phyloP scores from a whole-genome alignment of 2,888 invertebrate species.

The Hirtodrosophila trivittata region DNA sequence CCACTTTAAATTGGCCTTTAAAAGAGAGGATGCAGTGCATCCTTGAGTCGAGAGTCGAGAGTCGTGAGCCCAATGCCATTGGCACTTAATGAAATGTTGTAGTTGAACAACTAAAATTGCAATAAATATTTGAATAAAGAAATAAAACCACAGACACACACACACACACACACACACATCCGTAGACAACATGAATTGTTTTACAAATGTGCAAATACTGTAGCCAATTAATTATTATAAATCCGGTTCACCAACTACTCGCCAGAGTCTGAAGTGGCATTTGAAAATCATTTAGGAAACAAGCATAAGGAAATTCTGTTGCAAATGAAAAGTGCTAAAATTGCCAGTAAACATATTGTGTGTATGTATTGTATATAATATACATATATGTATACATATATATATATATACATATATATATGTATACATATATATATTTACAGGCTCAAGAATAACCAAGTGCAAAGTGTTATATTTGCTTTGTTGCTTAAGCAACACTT shows the following conservation, averaged over 20 bases:
- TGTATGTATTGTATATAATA: slow-evolving; percentile 13
- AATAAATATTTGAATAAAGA: slow-evolving; percentile 58
- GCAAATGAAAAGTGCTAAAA: slow-evolving; percentile 31
- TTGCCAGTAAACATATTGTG: slow-evolving; percentile 52
- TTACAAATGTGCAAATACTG: slow-evolving; percentile 64
- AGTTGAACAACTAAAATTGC: slow-evolving; percentile 46
- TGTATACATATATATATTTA: slow-evolving; percentile 14
- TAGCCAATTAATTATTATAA: slow-evolving; percentile 77
- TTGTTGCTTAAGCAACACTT: slow-evolving; percentile 63
- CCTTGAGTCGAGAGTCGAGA: too few relatives aligned
- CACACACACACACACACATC: slow-evolving; percentile 11
- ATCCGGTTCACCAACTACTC: slow-evolving; percentile 51
- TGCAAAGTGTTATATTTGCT: slow-evolving; percentile 69
- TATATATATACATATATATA: neutral
- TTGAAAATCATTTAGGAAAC: slow-evolving; percentile 57
- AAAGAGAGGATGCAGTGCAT: slow-evolving; percentile 13
- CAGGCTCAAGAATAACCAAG: slow-evolving; percentile 37
- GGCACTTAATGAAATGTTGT: slow-evolving; percentile 68
- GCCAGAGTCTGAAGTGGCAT: slow-evolving; percentile 46
- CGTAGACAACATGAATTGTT: slow-evolving; percentile 23
- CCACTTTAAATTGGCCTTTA: slow-evolving; percentile 8
- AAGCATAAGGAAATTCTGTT: slow-evolving; percentile 12
- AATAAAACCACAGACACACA: slow-evolving; percentile 27
- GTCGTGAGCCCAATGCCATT: too few relatives aligned
- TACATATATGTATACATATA: slow-evolving; percentile 2